Base-by-base conservation (phyloP, 1,140 invertebrate genomes). In the Zophobas morio region DNA sequence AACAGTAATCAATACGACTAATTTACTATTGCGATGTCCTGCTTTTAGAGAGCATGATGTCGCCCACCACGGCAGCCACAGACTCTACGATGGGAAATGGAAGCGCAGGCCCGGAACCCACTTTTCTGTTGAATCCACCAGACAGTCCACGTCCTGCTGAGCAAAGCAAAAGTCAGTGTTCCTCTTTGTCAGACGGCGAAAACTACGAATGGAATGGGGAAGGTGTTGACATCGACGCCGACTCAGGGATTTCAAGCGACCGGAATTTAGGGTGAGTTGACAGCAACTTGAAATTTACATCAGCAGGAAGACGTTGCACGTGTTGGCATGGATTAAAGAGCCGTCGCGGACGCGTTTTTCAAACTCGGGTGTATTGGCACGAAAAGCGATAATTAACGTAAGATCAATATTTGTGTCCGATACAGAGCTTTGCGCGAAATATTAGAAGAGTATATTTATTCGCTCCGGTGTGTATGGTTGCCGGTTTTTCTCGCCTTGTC, bases 131-230 rank as follows among this genome's bases (percentile, higher is more conserved):
- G 40, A 83, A 75, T 57, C 60, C 74, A 75, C 56, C 60, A 54
- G 72, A 73, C 35, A 76, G 80, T 74, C 77, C 82, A 47, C 78
- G 79, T 46, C 77, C 76, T 76, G 76, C 78, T 56, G 81, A 76
- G 56, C 80, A 79, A 49, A 79, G 79, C 35, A 84, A 84, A 80
- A 86, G 85, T 80, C 90, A 90, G 81, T 92, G 89, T 82, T 91
- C 88, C 42, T 91, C 89, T 72, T 85, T 91, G 75, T 92, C 90
- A 5, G 91, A 92, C 79, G 89, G 89, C 32, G 91, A 92, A 83
- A 91, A 90, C 82, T 92, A 89, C 84, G 91, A 92, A 83, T 91
- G 91, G 81, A 91, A 90, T 79, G 90, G 90, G 1, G 91, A 91
- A 82, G 90, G 88, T 54, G 89, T 84, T 37, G 84, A 84, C 57